Conservation (phyloP, 2,797 vertebrate species). For the Arrhamphus sclerolepis region DNA sequence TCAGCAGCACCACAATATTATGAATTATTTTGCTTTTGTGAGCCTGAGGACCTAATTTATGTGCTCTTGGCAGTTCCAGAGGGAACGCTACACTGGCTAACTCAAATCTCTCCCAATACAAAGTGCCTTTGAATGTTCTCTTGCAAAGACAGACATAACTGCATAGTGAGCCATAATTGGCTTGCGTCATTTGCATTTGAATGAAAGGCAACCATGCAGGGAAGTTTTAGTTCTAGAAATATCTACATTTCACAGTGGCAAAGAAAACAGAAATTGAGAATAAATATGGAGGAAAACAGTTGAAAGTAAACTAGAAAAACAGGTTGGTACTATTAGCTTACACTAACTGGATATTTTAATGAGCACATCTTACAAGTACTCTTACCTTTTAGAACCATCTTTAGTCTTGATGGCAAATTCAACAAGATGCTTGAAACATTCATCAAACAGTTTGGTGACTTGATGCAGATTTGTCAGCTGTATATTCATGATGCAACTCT, state of each 20-base stretch:
- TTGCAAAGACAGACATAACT: conserved; percentile 71
- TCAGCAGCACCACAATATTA: conserved; percentile 56
- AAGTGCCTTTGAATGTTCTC: conserved; percentile 69
- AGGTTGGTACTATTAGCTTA: no score
- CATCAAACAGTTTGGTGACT: no score
- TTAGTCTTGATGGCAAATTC: no score
- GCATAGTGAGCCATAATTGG: conserved; percentile 74
- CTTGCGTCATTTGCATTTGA: conserved; percentile 78
- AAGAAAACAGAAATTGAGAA: conserved; percentile 1
- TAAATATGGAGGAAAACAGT: background rate
- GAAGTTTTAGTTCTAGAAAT: conserved; percentile 27
- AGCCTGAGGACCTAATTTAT: conserved; percentile 64
- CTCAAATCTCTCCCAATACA: conserved; percentile 60
- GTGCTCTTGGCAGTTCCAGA: conserved; percentile 50
- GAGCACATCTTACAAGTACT: no score
- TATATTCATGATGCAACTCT: no score
- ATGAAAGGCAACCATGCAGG: conserved; percentile 62
- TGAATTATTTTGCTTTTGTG: conserved; percentile 66
- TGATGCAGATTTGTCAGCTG: no score
- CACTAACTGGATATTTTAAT: no score
- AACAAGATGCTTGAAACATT: no score
- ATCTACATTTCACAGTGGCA: conserved; percentile 33
- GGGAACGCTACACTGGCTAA: conserved; percentile 58
- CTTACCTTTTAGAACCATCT: no score
- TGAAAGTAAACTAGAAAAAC: no score